A percentile compares a stretch with the other conserved stretches of the same genome.
phyloP scores from a whole-genome alignment of 1,140 invertebrate genomes.

The Cotesia glomerata region DNA sequence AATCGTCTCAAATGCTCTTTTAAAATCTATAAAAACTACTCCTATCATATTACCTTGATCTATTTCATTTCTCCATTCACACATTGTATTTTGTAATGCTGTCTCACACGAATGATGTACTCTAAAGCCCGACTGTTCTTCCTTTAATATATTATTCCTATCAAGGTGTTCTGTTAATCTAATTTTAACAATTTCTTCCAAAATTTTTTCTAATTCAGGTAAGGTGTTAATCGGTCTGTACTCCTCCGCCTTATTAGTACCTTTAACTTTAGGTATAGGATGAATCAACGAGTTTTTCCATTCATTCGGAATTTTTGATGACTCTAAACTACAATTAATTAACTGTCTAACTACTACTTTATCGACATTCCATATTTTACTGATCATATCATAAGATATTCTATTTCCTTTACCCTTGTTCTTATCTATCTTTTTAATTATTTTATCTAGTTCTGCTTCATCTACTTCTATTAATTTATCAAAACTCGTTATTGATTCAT shows the following conservation, averaged over 20 bases:
- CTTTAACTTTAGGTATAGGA: constrained; percentile 34
- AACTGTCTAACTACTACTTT: no score
- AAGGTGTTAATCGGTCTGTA: constrained; percentile 37
- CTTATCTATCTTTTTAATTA: neutral
- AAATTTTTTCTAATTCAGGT: constrained; percentile 34
- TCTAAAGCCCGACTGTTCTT: constrained; percentile 31
- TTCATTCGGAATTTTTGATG: constrained; percentile 1
- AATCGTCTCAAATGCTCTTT: constrained; percentile 32
- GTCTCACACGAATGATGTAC: constrained; percentile 25
- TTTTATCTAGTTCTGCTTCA: neutral
- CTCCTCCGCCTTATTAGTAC: constrained; percentile 28
- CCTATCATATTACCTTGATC: neutral
- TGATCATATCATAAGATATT: no score
- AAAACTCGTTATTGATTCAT: neutral
- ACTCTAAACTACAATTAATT: no score
- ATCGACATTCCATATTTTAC: neutral
- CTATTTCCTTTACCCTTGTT: no score
- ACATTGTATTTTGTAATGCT: constrained; percentile 5
- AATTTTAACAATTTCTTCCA: constrained; percentile 35
- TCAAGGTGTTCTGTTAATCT: constrained; percentile 24
- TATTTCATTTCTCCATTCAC: constrained; percentile 7
- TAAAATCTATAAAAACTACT: constrained; percentile 16
- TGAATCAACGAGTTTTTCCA: constrained; percentile 36
- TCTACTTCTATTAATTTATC: neutral
- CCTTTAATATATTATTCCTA: constrained; percentile 20